Base-by-base conservation (phyloP, 2,113 vertebrate genomes). In the Eclectus roratus region DNA sequence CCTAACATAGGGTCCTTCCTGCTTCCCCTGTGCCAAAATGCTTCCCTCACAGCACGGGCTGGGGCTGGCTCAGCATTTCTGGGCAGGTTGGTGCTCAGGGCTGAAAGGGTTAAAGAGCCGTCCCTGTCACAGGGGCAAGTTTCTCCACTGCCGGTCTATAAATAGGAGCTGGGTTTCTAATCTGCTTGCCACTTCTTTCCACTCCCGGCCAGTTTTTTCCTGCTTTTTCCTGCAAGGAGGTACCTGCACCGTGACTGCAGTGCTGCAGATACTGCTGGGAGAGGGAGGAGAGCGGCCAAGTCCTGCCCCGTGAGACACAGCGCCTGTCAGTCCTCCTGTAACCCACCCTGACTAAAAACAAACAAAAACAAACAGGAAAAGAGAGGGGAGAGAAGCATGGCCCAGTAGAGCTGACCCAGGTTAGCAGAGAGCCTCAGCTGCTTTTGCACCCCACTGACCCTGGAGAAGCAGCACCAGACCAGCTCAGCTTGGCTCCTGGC, bases 81-180 rank as follows among this genome's bases (percentile, higher is more conserved):
- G 49, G 39, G 11, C 10, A 11, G 33, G 31, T 7, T 20, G 39
- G 69, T 72, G 74, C 46, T 77, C 0, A 3, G 82, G 23, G 29
- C 35, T 77, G 93, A 71, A 88, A 92, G 94, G 55, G 97, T 97
- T 97, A 97, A 95, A 68, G 1, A 0, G 58, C 71, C 27, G 74
- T 83, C 50, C 49, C 91, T 85, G 77, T 93, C 56, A 13, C 61
- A 68, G 93, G 95, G 94, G 85, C 93, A 89, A 89, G 76, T 93
- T 88, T 88, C 93, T 97, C 27, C 11, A 66, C 84, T 82, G 91
- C 58, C 0, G 12, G 55, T 95, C 94, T 97, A 97, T 97, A 97
- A 97, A 97, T 97, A 97, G 96, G 92, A 92, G 88, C 93, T 92
- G 91, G 28, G 47, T 96, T 97, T 96, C 95, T 97, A 97, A 97